Conservation (phyloP, 2,113 vertebrate species). For the Tachysurus vachellii region DNA sequence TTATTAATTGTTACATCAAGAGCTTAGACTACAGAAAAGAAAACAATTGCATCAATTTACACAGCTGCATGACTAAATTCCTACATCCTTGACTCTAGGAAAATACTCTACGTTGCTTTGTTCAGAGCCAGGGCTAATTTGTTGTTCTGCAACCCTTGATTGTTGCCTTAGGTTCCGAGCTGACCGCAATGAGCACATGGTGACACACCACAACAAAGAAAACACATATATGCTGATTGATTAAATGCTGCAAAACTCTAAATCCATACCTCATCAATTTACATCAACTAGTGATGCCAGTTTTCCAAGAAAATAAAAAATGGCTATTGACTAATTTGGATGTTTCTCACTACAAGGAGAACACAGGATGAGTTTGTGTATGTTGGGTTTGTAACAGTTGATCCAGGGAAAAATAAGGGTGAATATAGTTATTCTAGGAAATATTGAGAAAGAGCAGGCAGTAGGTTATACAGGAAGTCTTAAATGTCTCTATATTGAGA, state of each 20-base stretch:
- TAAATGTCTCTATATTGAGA: no score
- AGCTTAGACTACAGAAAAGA: not conserved
- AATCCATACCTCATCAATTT: slow-evolving; percentile 40
- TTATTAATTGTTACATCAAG: not conserved
- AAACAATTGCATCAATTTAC: not conserved
- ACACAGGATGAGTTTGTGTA: not conserved
- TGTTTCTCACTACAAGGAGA: not conserved
- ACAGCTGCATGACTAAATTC: slow-evolving; percentile 17
- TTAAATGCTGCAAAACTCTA: slow-evolving; percentile 38
- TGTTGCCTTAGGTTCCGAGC: slow-evolving; percentile 32
- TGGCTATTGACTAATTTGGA: slow-evolving; percentile 3
- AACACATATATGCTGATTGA: slow-evolving; percentile 29
- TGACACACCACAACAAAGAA: slow-evolving; percentile 6
- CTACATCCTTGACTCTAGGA: slow-evolving; percentile 22
- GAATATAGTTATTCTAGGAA: not conserved
- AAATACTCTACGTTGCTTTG: slow-evolving; percentile 19
- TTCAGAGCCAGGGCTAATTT: slow-evolving; percentile 20
- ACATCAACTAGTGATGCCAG: not conserved
- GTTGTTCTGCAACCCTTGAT: slow-evolving; percentile 29
- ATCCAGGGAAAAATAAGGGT: not conserved
- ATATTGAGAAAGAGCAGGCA: not conserved
- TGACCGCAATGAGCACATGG: slow-evolving; percentile 30
- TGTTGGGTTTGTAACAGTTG: not conserved
- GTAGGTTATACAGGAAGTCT: not conserved
- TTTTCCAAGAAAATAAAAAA: slow-evolving; percentile 16